Conservation (phyloP, 1,140 invertebrate species). For the Cataglyphis hispanica region DNA sequence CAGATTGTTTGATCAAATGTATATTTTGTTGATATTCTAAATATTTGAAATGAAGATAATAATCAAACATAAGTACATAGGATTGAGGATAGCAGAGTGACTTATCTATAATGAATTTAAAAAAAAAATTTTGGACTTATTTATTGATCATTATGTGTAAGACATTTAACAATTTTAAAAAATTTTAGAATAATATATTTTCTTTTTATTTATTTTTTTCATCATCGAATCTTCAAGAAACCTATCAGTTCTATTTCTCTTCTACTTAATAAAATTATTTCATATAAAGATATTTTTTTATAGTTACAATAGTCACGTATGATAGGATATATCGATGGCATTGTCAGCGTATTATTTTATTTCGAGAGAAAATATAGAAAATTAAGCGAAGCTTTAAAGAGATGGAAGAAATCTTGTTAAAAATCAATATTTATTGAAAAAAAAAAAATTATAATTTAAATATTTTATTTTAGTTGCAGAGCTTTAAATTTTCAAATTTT, state of each 20-base stretch:
- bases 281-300: not conserved
- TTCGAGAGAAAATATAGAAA: not conserved
- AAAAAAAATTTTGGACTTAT: not conserved
- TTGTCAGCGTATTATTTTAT: conserved; percentile 6
- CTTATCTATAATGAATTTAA: not conserved
- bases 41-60: conserved; percentile 20
- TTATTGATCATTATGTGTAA: not conserved
- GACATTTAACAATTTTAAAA: not conserved
- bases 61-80: not conserved
- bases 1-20: not conserved
- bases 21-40: not conserved
- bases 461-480: not conserved
- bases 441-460: not conserved
- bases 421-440: not conserved
- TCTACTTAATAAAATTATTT: not conserved
- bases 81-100: not conserved
- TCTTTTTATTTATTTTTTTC: not conserved
- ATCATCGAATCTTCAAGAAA: not conserved
- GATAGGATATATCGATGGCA: not conserved
- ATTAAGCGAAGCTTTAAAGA: not conserved
- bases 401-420: not conserved
- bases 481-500: not conserved
- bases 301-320: not conserved
- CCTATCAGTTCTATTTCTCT: not conserved
- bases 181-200: not conserved